A percentile compares a stretch with the other conserved stretches of the same genome.
Conservation (phyloP, 2,888 invertebrate genomes). For the Steinernema scapterisci region DNA sequence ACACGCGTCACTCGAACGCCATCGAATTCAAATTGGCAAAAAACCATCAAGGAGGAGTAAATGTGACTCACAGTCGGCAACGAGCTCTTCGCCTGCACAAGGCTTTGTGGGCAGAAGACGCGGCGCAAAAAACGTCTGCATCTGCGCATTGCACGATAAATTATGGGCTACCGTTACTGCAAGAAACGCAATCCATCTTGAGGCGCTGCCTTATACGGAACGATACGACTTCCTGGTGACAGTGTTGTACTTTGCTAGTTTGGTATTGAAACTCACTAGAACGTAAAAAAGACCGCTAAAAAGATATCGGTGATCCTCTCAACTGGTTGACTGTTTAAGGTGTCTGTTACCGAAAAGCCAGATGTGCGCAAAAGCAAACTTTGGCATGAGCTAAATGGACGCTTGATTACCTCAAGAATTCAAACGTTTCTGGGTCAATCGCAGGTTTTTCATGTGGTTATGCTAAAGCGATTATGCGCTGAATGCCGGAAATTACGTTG, state of each 20-base stretch:
- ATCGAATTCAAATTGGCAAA: constrained; percentile 22
- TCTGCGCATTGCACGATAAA: constrained; percentile 22
- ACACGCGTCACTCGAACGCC: not conserved
- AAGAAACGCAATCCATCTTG: constrained; percentile 1
- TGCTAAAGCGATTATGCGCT: constrained; percentile 22
- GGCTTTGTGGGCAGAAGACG: not conserved
- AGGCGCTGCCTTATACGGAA: not conserved
- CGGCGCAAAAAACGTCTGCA: constrained; percentile 3
- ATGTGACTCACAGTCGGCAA: not conserved
- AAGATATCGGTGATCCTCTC: constrained; percentile 7
- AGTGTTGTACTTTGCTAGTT: no score
- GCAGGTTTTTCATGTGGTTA: not conserved
- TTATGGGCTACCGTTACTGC: constrained; percentile 32
- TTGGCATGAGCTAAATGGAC: not conserved
- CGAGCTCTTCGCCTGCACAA: not conserved
- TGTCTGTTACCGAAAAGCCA: constrained; percentile 17
- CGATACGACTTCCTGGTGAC: no score
- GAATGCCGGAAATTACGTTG: not conserved
- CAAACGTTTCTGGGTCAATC: not conserved
- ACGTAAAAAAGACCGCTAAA: no score
- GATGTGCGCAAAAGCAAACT: not conserved
- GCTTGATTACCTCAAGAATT: not conserved
- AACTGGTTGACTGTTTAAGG: not conserved
- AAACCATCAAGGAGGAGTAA: constrained; percentile 23
- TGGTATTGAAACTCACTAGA: no score